phyloP scores from a whole-genome alignment of 2,113 vertebrate genomes.

The Gorsachius goisagi region DNA sequence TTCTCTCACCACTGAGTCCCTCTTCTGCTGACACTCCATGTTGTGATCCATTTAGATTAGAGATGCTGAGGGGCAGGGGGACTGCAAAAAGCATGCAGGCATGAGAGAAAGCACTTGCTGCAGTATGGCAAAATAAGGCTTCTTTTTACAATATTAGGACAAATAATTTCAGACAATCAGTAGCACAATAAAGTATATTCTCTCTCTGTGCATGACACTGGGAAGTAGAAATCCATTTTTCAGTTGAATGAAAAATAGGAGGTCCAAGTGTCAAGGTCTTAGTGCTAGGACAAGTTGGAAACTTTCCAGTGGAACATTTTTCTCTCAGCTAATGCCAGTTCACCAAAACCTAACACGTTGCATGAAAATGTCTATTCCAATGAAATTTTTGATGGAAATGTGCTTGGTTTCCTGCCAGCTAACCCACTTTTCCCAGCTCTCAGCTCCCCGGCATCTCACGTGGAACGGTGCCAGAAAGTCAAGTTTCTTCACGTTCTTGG shows the following conservation, averaged over 20 bases:
- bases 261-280: background rate
- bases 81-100: background rate
- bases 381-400: constrained; percentile 64
- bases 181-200: background rate
- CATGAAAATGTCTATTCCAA: constrained; percentile 65
- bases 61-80: background rate
- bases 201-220: background rate
- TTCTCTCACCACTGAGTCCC: background rate
- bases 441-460: background rate
- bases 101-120: background rate
- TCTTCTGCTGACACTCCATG: background rate
- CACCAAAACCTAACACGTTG: constrained; percentile 59
- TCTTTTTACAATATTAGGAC: background rate
- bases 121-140: background rate
- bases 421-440: constrained; percentile 47
- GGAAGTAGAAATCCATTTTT: constrained; percentile 41
- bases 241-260: constrained; percentile 2
- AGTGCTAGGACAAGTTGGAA: constrained; percentile 34
- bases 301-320: constrained; percentile 62
- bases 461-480: constrained; percentile 56
- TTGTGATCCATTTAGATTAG: background rate
- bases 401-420: constrained; percentile 50
- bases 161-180: background rate
- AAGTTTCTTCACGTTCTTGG: constrained; percentile 55
- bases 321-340: constrained; percentile 46